A percentile compares a stretch with the other conserved stretches of the same genome.
These are phyloP conservation scores for Girardinus metallicus DNA, from an alignment of 2,797 vertebrate genomes.

Conservation along the genomic window DNA sequence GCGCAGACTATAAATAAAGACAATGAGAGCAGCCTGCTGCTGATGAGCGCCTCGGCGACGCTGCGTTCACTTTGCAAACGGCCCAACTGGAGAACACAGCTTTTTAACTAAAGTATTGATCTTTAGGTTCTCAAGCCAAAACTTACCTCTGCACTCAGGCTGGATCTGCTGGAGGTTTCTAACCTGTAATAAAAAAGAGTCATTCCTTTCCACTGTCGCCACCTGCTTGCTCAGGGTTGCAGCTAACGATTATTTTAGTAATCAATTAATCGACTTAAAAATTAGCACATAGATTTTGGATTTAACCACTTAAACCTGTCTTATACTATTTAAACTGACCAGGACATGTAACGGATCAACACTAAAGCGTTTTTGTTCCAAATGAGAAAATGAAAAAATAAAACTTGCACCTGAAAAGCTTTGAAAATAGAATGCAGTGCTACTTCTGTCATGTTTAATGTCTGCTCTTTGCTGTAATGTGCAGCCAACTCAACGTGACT, in stretches of 20 bases:
- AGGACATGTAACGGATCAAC: neutral
- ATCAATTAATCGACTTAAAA: neutral
- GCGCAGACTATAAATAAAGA: slow-evolving; percentile 82
- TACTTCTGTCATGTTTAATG: neutral
- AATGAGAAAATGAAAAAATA: neutral
- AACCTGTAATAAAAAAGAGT: neutral
- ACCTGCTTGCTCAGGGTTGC: neutral
- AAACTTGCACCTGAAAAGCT: neutral
- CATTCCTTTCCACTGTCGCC: neutral
- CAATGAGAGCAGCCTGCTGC: slow-evolving; percentile 70
- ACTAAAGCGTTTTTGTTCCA: neutral
- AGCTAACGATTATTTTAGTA: neutral
- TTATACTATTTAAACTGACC: neutral
- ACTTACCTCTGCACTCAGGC: neutral
- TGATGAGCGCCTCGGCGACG: slow-evolving; percentile 65
- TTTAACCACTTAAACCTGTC: neutral
- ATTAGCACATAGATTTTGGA: neutral
- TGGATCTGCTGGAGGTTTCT: neutral
- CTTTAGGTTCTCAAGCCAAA: neutral
- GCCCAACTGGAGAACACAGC: slow-evolving; percentile 25
- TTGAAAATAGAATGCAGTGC: neutral
- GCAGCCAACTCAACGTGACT: neutral
- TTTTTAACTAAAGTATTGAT: neutral
- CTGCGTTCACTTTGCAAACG: slow-evolving; percentile 61
- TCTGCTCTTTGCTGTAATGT: slow-evolving; percentile 3